Evolutionary conservation across 2,113 vertebrate species (phyloP).

Genomic region (Trichechus manatus): DNA sequence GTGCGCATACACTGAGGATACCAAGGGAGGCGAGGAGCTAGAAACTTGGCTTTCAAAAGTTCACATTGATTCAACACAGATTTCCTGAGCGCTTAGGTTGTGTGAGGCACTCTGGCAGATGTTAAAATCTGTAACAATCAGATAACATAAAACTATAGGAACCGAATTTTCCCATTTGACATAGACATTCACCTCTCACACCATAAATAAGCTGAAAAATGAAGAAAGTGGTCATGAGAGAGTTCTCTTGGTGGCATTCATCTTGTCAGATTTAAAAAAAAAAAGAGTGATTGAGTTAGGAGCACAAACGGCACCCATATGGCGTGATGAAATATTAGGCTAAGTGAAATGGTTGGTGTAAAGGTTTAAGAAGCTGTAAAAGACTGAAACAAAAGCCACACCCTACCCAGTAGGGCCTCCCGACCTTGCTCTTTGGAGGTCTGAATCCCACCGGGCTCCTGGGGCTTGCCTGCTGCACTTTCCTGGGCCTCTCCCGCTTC

Average conservation of each 20-base stretch:
- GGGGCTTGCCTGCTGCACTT: neutral
- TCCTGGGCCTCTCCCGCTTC: neutral
- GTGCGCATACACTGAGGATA: too few species aligned
- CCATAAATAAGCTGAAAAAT: conserved; percentile 20
- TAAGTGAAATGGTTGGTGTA: neutral
- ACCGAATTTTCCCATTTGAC: neutral
- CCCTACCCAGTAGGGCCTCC: conserved; percentile 51
- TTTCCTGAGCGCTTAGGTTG: conserved; percentile 24
- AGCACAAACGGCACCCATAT: neutral
- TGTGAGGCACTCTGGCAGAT: neutral
- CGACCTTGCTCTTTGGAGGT: neutral
- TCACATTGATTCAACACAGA: neutral
- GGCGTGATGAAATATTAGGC: neutral
- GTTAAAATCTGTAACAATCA: neutral
- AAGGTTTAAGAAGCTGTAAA: conserved; percentile 17
- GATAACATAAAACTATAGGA: neutral
- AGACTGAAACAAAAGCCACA: neutral
- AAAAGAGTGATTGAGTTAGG: neutral
- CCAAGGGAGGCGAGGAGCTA: neutral
- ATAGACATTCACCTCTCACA: neutral
- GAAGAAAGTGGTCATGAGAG: neutral
- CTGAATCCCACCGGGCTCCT: neutral
- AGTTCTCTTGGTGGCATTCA: neutral
- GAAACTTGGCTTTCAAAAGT: neutral
- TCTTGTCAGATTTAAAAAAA: neutral